phyloP scores from a whole-genome alignment of 1,140 invertebrate species.

The Brachionus plicatilis region DNA sequence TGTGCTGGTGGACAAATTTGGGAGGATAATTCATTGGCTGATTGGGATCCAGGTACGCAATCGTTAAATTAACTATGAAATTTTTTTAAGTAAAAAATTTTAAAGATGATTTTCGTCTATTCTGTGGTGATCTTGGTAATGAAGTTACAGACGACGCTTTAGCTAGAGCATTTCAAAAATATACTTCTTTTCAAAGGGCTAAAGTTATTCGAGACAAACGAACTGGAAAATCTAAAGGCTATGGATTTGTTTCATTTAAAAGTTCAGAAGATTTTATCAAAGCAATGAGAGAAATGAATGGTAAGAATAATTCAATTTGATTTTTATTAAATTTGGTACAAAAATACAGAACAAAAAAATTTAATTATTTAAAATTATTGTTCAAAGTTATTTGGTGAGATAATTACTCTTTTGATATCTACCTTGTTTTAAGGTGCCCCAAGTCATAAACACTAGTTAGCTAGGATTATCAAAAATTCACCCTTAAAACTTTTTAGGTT shows the following conservation, averaged over 20 bases:
- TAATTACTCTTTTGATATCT: too few relatives aligned
- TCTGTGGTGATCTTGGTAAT: conserved; percentile 97
- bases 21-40: conserved; percentile 82
- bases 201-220: conserved; percentile 92
- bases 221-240: conserved; percentile 96
- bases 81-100: conserved; percentile 32
- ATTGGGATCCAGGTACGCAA: conserved; percentile 75
- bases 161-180: conserved; percentile 86
- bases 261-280: conserved; percentile 94
- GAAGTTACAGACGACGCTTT: conserved; percentile 96
- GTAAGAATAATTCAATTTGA: conserved; percentile 44
- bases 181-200: conserved; percentile 84
- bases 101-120: conserved; percentile 90
- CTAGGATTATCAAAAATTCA: too few relatives aligned
- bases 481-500: too few relatives aligned
- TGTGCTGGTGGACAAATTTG: conserved; percentile 85
- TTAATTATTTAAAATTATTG: background rate
- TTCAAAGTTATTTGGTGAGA: background rate
- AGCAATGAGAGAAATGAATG: conserved; percentile 95
- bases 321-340: too few relatives aligned
- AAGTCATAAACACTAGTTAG: too few relatives aligned
- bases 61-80: background rate
- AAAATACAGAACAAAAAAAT: too few relatives aligned
- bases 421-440: too few relatives aligned
- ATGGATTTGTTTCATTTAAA: conserved; percentile 96